These are phyloP conservation scores for Psittacara wagleri DNA, from an alignment of 2,113 vertebrate species.

Conservation along the genomic window DNA sequence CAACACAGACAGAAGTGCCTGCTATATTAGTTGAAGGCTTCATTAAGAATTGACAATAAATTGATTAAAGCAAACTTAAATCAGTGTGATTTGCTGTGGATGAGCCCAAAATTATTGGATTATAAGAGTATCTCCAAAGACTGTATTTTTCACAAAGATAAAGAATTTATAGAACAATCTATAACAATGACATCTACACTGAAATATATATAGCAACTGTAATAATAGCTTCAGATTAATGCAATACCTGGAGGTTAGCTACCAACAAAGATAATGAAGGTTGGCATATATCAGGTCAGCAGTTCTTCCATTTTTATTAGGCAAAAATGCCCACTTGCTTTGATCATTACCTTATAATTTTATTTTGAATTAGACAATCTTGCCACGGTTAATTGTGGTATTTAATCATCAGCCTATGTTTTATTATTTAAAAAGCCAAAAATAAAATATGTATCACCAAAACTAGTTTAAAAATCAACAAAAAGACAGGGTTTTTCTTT, in stretches of 20 bases:
- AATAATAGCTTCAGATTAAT: conserved; percentile 47
- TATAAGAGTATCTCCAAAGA: neutral
- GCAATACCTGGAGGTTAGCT: conserved; percentile 39
- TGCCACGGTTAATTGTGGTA: neutral
- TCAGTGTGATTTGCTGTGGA: neutral
- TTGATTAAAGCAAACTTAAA: neutral
- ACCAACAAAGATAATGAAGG: neutral
- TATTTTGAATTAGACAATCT: neutral
- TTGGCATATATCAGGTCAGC: conserved; percentile 6
- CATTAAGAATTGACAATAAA: neutral
- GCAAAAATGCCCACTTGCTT: neutral
- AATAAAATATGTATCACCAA: neutral
- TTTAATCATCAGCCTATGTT: neutral
- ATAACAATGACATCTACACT: neutral
- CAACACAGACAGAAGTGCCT: neutral
- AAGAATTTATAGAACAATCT: conserved; percentile 21
- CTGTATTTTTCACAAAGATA: neutral
- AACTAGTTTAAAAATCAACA: neutral
- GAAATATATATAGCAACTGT: conserved; percentile 42
- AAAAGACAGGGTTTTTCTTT: conserved; percentile 1
- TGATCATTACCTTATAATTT: conserved; percentile 35
- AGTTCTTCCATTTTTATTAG: neutral
- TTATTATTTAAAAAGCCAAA: neutral
- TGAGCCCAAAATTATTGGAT: neutral
- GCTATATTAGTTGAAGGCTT: neutral